Evolutionary conservation across 1,140 invertebrate species (phyloP), one percentile per base, ranked within the genome.

Genomic region (Marisa cornuarietis): DNA sequence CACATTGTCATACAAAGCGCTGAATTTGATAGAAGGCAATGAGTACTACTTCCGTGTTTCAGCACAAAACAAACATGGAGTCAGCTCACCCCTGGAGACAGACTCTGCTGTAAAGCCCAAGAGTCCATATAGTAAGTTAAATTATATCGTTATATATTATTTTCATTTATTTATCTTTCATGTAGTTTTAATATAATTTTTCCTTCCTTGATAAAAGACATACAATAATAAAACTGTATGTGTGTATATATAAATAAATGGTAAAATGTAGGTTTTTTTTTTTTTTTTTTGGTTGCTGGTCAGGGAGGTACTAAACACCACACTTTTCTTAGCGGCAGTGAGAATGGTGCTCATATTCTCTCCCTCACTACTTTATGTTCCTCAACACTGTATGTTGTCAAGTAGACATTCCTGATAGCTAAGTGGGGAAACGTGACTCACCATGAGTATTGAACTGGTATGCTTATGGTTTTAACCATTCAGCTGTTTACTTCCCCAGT

Each of bases 1-100:
- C 13, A 69, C 78, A 10, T 85, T 81, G 0, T 95, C 94, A 81
- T 98, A 96, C 89, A 97, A 95, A 0, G 96, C 97, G 0, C 95
- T 95, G 86, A 95, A 96, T 83, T 91, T 99, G 18, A 94, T 83
- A 24, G 87, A 84, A 91, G 94, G 14, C 93, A 95, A 80, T 95
- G 96, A 42, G 94, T 99, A 99, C 88, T 96, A 99, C 90, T 99
- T 99, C 93, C 93, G 98, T 80, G 95, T 99, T 0, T 89, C 91
- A 69, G 98, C 98, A 54, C 87, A 85, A 69, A 99, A 99, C 91
- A 96, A 96, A 13, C 96, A 97, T 71, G 98, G 89, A 62, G 76
- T 79, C 65, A 88, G 88, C 80, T 84, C 87, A 82, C 95, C 96
- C 54, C 97, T 97, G 80, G 96, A 98, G 72, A 93, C 95, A 16